These are phyloP conservation scores for Eptesicus fuscus DNA, from an alignment of 2,113 vertebrate genomes.

Conservation along the genomic window DNA sequence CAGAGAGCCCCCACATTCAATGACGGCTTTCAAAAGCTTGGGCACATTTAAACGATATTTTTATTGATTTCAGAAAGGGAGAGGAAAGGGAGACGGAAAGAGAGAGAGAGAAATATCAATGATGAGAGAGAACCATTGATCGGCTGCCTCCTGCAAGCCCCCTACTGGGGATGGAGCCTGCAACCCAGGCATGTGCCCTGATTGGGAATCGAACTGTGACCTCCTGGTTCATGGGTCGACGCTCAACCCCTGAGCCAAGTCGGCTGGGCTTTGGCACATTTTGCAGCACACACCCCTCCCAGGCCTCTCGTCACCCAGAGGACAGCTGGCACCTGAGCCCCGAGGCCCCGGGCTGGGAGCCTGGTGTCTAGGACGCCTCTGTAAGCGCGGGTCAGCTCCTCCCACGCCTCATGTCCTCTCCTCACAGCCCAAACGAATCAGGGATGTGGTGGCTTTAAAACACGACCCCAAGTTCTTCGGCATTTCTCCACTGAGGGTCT, in stretches of 20 bases:
- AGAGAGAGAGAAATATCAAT: no score
- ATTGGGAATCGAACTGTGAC: no score
- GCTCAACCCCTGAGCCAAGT: no score
- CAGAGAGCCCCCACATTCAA: not conserved
- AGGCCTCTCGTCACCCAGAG: not conserved
- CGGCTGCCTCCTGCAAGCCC: no score
- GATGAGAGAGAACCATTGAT: no score
- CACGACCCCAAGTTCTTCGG: not conserved
- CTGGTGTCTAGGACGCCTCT: not conserved
- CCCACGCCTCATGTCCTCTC: not conserved
- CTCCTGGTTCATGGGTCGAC: no score
- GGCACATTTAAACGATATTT: not conserved
- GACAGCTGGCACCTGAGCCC: not conserved
- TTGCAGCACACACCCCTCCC: not conserved
- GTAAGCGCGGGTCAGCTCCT: not conserved
- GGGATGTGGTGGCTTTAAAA: not conserved
- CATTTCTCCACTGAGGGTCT: not conserved
- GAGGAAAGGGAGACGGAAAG: no score
- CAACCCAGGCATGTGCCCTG: no score
- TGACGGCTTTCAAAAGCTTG: not conserved
- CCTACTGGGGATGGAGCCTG: no score
- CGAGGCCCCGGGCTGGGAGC: not conserved
- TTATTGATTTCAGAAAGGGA: no score
- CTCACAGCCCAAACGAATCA: not conserved
- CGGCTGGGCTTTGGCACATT: not conserved